Percentiles rank a stretch among this genome's conserved stretches.
These are phyloP conservation scores for Crematogaster levior DNA, from an alignment of 2,888 invertebrate species.

Conservation along the genomic window DNA sequence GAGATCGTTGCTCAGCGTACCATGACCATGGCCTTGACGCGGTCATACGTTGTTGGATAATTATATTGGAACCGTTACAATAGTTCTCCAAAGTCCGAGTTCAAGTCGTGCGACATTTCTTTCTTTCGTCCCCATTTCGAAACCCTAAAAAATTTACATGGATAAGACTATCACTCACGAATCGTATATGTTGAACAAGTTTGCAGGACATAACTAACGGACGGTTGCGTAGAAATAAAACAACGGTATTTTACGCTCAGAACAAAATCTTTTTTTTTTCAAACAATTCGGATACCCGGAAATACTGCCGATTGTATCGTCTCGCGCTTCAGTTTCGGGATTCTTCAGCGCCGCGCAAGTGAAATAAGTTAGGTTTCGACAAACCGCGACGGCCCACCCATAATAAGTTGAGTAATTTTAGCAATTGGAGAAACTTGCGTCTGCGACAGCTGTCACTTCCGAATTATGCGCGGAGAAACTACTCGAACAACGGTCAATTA, in stretches of 20 bases:
- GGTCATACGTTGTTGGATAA: slow-evolving; percentile 65
- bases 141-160: background rate
- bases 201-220: background rate
- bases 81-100: slow-evolving; percentile 9
- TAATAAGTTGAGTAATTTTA: background rate
- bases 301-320: background rate
- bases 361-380: background rate
- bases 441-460: slow-evolving; percentile 37
- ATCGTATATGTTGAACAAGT: background rate
- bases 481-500: slow-evolving; percentile 2
- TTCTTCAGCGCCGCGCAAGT: background rate
- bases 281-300: background rate
- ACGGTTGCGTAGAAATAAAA: background rate
- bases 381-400: background rate
- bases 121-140: background rate
- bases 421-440: background rate
- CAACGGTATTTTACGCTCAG: background rate
- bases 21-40: slow-evolving; percentile 79
- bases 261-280: background rate
- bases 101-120: background rate
- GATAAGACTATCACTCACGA: slow-evolving; percentile 18
- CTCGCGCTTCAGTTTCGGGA: background rate
- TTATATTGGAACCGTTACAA: slow-evolving; percentile 67
- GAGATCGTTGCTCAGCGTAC: slow-evolving; percentile 72
- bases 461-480: background rate